These are phyloP conservation scores for Cydia pomonella DNA, from an alignment of 1,140 invertebrate species.

Conservation along the genomic window DNA sequence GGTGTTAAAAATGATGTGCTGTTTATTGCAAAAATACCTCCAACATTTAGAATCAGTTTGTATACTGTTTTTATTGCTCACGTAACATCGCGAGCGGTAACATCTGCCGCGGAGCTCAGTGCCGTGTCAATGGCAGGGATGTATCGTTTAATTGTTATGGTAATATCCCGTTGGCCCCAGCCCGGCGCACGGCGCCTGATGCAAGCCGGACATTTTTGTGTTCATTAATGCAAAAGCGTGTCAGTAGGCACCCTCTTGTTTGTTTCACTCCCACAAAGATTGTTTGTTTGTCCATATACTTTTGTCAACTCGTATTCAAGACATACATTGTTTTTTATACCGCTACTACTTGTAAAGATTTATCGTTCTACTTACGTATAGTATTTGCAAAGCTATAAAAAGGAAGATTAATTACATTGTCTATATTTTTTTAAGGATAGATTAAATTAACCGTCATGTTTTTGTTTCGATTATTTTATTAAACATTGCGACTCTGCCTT, in stretches of 20 bases:
- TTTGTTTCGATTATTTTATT: too few species aligned
- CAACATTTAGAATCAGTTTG: conserved; percentile 36
- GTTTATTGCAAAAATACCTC: conserved; percentile 35
- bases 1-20: conserved; percentile 30
- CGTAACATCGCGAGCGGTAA: conserved; percentile 41
- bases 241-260: conserved; percentile 46
- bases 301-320: neutral
- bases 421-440: too few species aligned
- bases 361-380: too few species aligned
- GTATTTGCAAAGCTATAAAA: too few species aligned
- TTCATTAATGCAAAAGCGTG: conserved; percentile 50
- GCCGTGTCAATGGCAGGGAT: conserved; percentile 43
- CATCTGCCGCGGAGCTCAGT: conserved; percentile 45
- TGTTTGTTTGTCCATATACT: conserved; percentile 36
- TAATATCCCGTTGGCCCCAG: conserved; percentile 41
- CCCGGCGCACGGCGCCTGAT: conserved; percentile 33
- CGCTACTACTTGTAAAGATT: neutral
- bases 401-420: too few species aligned
- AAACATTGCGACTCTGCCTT: too few species aligned
- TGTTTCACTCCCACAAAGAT: conserved; percentile 28
- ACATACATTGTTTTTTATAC: neutral
- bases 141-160: conserved; percentile 51
- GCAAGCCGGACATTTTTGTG: conserved; percentile 39
- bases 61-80: conserved; percentile 40
- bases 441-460: too few species aligned